These are phyloP conservation scores for Gadopsis bispinosus DNA, from an alignment of 2,797 vertebrate species.

Conservation along the genomic window DNA sequence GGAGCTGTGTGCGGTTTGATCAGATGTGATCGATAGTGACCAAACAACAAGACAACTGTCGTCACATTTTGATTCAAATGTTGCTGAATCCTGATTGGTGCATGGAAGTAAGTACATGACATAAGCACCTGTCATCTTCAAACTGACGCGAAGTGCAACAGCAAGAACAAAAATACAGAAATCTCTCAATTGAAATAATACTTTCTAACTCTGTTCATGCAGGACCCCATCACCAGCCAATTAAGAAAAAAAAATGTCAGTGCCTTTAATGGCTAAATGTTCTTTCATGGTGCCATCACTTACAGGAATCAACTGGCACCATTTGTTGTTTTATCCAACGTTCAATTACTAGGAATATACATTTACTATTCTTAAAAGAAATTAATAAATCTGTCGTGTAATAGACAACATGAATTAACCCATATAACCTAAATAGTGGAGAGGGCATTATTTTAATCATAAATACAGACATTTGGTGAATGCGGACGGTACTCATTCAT, in stretches of 20 bases:
- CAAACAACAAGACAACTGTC: neutral
- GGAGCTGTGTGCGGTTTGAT: neutral
- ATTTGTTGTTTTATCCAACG: neutral
- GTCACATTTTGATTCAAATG: neutral
- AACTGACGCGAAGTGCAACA: no score
- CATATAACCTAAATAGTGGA: neutral
- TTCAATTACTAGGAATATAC: neutral
- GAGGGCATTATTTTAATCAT: constrained; percentile 15
- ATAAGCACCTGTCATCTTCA: neutral
- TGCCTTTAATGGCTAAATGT: neutral
- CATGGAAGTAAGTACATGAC: neutral
- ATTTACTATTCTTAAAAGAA: neutral
- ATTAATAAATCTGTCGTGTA: neutral
- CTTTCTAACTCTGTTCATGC: neutral
- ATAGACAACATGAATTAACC: neutral
- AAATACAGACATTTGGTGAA: constrained; percentile 56
- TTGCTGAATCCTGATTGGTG: neutral
- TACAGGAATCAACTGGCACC: neutral
- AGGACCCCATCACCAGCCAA: neutral
- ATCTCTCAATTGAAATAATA: neutral
- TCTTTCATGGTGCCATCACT: neutral
- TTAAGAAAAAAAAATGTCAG: neutral
- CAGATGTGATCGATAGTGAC: neutral
- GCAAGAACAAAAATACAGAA: neutral
- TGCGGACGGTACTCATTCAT: constrained; percentile 67